Conservation (phyloP, 1,140 invertebrate genomes). For the Danaus plexippus region DNA sequence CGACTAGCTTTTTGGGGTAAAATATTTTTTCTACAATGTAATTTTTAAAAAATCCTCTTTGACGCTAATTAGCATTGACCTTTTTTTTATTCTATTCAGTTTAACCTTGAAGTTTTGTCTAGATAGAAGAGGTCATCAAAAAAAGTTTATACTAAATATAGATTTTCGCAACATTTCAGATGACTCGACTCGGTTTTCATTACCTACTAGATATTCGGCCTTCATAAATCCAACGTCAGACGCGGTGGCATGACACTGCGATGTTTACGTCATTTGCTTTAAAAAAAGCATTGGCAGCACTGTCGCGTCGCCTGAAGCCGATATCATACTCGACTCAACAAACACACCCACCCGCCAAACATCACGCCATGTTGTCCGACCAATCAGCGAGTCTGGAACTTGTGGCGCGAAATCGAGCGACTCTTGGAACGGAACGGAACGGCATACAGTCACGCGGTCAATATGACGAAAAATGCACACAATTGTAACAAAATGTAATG, state of each 20-base stretch:
- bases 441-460: slow-evolving; percentile 9
- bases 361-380: slow-evolving; percentile 43
- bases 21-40: too few species aligned
- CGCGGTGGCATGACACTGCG: slow-evolving; percentile 20
- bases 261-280: slow-evolving; percentile 18
- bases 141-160: slow-evolving; percentile 3
- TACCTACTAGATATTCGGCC: slow-evolving; percentile 16
- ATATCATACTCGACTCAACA: neutral
- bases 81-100: too few species aligned
- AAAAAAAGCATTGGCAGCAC: slow-evolving; percentile 37
- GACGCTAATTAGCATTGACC: too few species aligned
- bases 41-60: too few species aligned
- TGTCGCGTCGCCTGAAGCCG: slow-evolving; percentile 20
- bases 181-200: slow-evolving; percentile 9
- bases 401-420: slow-evolving; percentile 18
- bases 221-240: slow-evolving; percentile 21
- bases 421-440: slow-evolving; percentile 15
- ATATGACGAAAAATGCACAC: slow-evolving; percentile 17
- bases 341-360: slow-evolving; percentile 17
- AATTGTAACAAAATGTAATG: slow-evolving; percentile 12
- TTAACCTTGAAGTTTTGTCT: too few species aligned
- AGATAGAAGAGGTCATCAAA: neutral
- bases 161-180: neutral
- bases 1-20: too few species aligned
- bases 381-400: slow-evolving; percentile 31